Conservation (phyloP, 1,140 invertebrate genomes). For the Lineus longissimus region DNA sequence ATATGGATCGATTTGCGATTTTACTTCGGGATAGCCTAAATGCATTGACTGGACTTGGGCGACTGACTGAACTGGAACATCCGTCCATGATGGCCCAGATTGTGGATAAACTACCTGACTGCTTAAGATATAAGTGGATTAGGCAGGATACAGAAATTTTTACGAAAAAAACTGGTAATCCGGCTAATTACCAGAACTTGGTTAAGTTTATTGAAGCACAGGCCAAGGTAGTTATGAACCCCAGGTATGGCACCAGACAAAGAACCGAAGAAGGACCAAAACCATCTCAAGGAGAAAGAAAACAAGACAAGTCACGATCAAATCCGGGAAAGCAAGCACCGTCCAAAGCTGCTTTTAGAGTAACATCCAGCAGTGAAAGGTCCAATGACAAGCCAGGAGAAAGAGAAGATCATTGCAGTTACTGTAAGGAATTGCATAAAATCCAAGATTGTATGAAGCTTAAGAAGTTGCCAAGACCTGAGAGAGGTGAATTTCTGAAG, state of each 20-base stretch:
- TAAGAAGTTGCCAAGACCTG: constrained; percentile 1
- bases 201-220: neutral
- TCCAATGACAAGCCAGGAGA: no score
- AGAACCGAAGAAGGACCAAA: neutral
- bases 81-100: neutral
- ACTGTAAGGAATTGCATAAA: neutral
- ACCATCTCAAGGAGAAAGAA: neutral
- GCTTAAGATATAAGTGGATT: constrained; percentile 1
- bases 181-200: neutral
- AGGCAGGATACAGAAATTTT: neutral
- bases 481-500: constrained; percentile 4
- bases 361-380: no score
- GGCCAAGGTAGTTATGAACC: neutral
- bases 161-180: neutral
- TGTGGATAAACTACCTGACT: constrained; percentile 7
- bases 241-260: neutral
- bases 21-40: neutral
- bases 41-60: neutral
- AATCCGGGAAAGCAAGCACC: neutral
- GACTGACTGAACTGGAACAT: constrained; percentile 3
- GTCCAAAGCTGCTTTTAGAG: neutral
- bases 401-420: neutral
- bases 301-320: no score
- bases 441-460: constrained; percentile 1
- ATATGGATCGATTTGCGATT: neutral